phyloP scores from a whole-genome alignment of 1,140 invertebrate genomes.

The Zaprionus tsacasi region DNA sequence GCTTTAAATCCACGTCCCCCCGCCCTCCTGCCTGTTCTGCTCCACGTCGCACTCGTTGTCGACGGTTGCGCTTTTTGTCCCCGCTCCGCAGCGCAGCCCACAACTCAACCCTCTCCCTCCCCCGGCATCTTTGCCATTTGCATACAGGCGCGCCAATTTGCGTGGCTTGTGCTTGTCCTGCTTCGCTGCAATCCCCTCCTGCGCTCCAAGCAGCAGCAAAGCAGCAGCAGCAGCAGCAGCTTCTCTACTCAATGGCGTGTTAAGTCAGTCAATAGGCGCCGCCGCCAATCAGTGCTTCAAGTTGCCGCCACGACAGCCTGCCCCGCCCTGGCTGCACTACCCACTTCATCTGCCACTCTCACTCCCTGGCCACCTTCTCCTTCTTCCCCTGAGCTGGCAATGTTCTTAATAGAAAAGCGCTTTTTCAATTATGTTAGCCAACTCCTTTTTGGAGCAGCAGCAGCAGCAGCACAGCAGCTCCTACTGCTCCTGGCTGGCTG shows the following conservation, averaged over 20 bases:
- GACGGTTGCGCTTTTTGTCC: constrained; percentile 48
- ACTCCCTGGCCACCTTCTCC: background rate
- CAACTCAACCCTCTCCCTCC: background rate
- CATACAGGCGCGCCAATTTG: constrained; percentile 65
- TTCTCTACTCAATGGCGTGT: constrained; percentile 75
- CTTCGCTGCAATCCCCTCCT: constrained; percentile 19
- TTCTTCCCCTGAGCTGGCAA: constrained; percentile 17
- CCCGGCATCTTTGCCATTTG: constrained; percentile 29
- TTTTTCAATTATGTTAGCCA: constrained; percentile 80
- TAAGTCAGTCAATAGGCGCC: constrained; percentile 82
- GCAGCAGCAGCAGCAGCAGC: constrained; percentile 19
- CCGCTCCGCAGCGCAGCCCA: background rate
- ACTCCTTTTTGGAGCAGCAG: constrained; percentile 74
- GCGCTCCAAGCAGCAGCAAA: background rate
- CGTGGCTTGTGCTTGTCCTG: constrained; percentile 28
- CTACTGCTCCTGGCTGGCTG: constrained; percentile 30
- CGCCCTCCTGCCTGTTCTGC: background rate
- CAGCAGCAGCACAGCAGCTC: no score
- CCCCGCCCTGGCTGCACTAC: background rate
- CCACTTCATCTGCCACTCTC: background rate
- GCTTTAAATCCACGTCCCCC: constrained; percentile 53
- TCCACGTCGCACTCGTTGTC: constrained; percentile 22
- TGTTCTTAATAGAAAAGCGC: constrained; percentile 81
- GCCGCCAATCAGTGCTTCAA: constrained; percentile 79
- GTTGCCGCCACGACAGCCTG: constrained; percentile 43